A percentile compares a stretch with the other conserved stretches of the same genome.
Conservation (phyloP, 2,888 invertebrate genomes). For the Cosmia trapezina region DNA sequence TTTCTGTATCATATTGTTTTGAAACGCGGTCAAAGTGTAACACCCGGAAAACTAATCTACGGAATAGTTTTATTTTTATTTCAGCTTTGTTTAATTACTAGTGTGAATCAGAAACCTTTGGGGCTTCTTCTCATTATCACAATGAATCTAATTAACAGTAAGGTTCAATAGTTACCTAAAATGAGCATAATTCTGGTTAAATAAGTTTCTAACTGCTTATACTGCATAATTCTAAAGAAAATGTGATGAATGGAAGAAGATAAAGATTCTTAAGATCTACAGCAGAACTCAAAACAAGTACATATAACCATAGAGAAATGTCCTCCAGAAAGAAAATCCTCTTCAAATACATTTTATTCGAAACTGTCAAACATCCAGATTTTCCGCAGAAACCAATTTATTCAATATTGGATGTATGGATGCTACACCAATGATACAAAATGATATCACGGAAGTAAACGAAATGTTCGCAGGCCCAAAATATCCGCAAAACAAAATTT, state of each 20-base stretch:
- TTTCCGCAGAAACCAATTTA: background rate
- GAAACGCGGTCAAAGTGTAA: constrained; percentile 60
- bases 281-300: background rate
- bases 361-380: background rate
- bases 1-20: constrained; percentile 56
- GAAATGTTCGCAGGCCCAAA: background rate
- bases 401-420: background rate
- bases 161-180: constrained; percentile 9
- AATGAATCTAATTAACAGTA: constrained; percentile 44
- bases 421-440: background rate
- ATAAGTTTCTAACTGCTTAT: background rate
- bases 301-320: background rate
- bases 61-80: constrained; percentile 46
- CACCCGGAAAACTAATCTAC: constrained; percentile 63
- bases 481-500: background rate
- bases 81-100: constrained; percentile 26
- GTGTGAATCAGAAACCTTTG: constrained; percentile 23
- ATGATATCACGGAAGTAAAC: background rate
- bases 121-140: constrained; percentile 29
- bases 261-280: background rate
- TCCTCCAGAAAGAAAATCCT: background rate
- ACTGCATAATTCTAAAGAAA: background rate
- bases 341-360: background rate
- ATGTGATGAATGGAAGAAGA: background rate
- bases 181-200: background rate